phyloP scores from a whole-genome alignment of 2,888 invertebrate genomes.

The Ligdia adustata region DNA sequence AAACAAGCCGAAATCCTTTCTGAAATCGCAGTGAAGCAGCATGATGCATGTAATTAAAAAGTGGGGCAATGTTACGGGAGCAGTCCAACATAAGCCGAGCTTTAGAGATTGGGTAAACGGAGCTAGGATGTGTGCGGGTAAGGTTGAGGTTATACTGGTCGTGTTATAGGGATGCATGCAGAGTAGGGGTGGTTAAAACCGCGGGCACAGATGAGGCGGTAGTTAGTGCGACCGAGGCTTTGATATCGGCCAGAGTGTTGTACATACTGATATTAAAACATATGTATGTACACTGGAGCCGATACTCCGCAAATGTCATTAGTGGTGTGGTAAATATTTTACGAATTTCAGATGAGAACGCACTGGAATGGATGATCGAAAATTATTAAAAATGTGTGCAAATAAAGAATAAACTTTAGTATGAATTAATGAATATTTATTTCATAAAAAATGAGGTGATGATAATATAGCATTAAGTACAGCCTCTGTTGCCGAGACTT shows the following conservation, averaged over 20 bases:
- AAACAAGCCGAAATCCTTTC: constrained; percentile 64
- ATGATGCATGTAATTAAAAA: constrained; percentile 80
- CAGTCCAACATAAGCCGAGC: constrained; percentile 43
- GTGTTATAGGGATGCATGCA: constrained; percentile 22
- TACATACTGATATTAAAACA: constrained; percentile 44
- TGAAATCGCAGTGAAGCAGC: constrained; percentile 63
- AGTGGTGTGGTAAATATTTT: constrained; percentile 11
- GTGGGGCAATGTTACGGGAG: constrained; percentile 58
- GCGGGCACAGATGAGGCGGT: constrained; percentile 31
- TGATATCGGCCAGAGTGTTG: constrained; percentile 55
- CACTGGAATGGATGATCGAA: constrained; percentile 4
- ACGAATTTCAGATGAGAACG: not conserved
- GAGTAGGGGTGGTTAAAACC: constrained; percentile 52
- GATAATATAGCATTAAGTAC: no score
- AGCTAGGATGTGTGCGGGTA: not conserved
- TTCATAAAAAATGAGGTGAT: no score
- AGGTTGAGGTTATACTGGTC: constrained; percentile 32
- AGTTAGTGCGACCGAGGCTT: constrained; percentile 38
- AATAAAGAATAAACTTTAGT: no score
- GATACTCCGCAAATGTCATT: constrained; percentile 23
- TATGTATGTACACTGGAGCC: constrained; percentile 13
- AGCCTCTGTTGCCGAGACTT: no score
- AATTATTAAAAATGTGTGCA: not conserved
- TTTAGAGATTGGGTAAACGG: not conserved
- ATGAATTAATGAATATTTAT: no score